Percentiles rank a stretch among this genome's conserved stretches.
These are phyloP conservation scores for Ammodramus savannarum DNA, from an alignment of 2,113 vertebrate genomes.

Conservation along the genomic window DNA sequence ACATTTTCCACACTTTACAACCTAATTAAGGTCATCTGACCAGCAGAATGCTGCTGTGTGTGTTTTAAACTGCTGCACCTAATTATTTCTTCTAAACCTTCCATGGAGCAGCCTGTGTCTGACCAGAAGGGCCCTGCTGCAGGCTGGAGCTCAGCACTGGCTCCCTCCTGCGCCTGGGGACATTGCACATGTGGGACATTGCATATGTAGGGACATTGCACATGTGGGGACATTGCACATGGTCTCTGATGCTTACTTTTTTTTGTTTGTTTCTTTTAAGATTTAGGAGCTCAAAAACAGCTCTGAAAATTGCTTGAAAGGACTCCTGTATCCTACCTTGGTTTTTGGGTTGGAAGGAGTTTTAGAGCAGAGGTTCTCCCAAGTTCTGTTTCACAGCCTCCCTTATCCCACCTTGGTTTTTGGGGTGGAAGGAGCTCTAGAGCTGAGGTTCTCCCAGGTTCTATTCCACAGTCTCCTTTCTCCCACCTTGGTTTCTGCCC, in stretches of 20 bases:
- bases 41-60: background rate
- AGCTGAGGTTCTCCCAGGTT: fast-evolving
- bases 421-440: background rate
- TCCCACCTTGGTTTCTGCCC: fast-evolving
- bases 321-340: too few species aligned
- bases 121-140: background rate
- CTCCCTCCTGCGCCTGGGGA: background rate
- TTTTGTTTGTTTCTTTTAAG: background rate
- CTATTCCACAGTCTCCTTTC: background rate
- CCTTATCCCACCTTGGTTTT: fast-evolving
- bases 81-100: background rate
- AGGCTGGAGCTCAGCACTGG: background rate
- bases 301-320: background rate
- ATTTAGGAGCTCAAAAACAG: background rate
- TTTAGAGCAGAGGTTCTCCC: background rate
- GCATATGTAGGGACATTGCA: background rate
- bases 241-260: background rate
- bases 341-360: background rate
- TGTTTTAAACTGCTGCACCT: background rate
- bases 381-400: fast-evolving
- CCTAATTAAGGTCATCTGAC: conserved; percentile 50
- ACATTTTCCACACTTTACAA: conserved; percentile 13
- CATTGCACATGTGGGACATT: fast-evolving
- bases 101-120: background rate
- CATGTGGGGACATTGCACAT: fast-evolving